phyloP scores from a whole-genome alignment of 2,797 vertebrate genomes.

The Cossypha niveicapilla region DNA sequence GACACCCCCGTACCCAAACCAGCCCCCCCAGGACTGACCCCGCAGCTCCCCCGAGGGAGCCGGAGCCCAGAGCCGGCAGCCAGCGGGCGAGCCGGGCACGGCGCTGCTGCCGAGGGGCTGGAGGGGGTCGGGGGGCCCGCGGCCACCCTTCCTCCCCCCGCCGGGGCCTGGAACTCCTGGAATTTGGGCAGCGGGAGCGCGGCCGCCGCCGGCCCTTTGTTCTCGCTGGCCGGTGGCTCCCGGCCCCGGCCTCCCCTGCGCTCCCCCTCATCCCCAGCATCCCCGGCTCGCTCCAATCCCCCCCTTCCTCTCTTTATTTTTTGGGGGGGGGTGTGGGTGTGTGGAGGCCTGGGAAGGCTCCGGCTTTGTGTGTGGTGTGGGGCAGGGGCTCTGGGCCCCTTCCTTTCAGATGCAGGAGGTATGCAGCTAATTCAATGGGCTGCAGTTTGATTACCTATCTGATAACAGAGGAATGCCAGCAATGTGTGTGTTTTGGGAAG shows the following conservation, averaged over 20 bases:
- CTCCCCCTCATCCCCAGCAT: conserved; percentile 45
- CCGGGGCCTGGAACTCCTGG: conserved; percentile 72
- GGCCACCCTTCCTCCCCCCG: conserved; percentile 41
- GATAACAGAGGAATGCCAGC: conserved; percentile 81
- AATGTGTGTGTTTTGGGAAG: conserved; percentile 75
- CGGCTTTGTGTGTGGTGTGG: conserved; percentile 79
- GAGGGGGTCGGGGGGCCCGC: conserved; percentile 40
- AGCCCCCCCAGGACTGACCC: background rate
- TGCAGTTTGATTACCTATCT: conserved; percentile 80
- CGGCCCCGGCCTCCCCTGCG: conserved; percentile 32
- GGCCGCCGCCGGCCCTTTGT: conserved; percentile 50
- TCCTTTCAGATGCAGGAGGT: conserved; percentile 76
- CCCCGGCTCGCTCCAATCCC: conserved; percentile 46
- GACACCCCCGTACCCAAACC: rapidly evolving
- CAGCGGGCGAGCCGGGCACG: background rate
- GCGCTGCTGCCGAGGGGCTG: background rate
- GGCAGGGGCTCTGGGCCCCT: conserved; percentile 73
- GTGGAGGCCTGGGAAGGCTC: conserved; percentile 68
- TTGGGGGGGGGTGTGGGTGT: background rate
- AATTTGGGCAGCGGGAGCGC: conserved; percentile 74
- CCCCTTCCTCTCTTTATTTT: conserved; percentile 61
- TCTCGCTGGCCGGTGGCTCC: background rate
- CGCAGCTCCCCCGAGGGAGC: rapidly evolving
- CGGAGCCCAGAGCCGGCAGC: background rate
- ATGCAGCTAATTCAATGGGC: conserved; percentile 74